Percentiles rank a stretch among this genome's conserved stretches.
Conservation (phyloP, 2,888 invertebrate species). For the Eupithecia centaureata region DNA sequence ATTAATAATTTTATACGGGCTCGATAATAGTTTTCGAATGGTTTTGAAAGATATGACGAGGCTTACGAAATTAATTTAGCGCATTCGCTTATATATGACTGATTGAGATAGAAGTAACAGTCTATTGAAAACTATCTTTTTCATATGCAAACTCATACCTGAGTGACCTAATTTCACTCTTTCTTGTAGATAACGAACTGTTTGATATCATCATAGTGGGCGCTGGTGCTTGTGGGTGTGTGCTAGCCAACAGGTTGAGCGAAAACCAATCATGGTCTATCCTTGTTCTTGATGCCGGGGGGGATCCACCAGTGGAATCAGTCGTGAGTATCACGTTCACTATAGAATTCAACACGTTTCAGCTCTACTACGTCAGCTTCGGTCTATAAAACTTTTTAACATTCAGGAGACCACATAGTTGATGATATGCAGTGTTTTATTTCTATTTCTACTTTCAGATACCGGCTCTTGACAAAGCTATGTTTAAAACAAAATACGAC, state of each 20-base stretch:
- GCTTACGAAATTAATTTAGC: too few species aligned
- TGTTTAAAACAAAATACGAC: slow-evolving; percentile 82
- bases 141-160: too few species aligned
- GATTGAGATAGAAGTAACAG: too few species aligned
- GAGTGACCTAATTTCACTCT: not conserved
- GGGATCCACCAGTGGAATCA: slow-evolving; percentile 43
- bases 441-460: slow-evolving; percentile 46
- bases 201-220: slow-evolving; percentile 83
- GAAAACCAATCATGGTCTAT: slow-evolving; percentile 53
- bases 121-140: too few species aligned
- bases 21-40: too few species aligned
- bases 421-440: not conserved
- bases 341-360: too few species aligned
- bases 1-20: too few species aligned
- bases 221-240: slow-evolving; percentile 85
- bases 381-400: not conserved
- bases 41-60: too few species aligned
- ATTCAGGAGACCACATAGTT: not conserved
- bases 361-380: not conserved
- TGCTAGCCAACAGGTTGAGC: slow-evolving; percentile 81
- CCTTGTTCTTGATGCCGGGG: slow-evolving; percentile 46
- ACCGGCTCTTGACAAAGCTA: slow-evolving; percentile 44
- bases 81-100: too few species aligned
- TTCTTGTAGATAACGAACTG: slow-evolving; percentile 41
- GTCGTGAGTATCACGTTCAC: slow-evolving; percentile 40